Evolutionary conservation across 2,888 invertebrate genomes (phyloP), one percentile per base, ranked within the genome.

Genomic region (Anthophora plumipes): DNA sequence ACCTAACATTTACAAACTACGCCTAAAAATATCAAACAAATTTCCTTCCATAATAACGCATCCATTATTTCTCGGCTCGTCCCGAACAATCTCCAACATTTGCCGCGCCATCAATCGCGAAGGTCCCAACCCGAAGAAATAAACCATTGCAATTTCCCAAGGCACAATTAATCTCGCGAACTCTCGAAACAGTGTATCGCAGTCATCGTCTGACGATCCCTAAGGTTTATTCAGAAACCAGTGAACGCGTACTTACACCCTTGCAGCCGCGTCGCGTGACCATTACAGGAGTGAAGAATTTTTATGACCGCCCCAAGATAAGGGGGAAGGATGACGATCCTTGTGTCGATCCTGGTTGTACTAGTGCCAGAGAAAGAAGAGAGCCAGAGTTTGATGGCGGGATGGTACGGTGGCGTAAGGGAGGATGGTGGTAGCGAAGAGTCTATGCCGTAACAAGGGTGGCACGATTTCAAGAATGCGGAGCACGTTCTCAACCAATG

Each of bases 401-500:
- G 67, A 78, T 74, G n/a, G 85, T 73, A 72, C 54, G 67, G 46
- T 17, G 39, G 52, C 25, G 31, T 63, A 66, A 41, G 70, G 69
- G 66, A 43, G 59, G 72, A 54, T 69, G 83, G 75, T 54, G 76
- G 82, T 46, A 70, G 69, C 55, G 77, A 73, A 79, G 80, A 82
- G 85, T 88, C 88, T 88, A 85, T 88, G 88, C 84, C 85, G 89
- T 90, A 92, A 92, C 92, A 91, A 91, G 91, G 92, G 92, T 92
- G 91, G 91, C 88, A 91, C 89, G 90, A 91, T 93, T 92, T 92
- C 91, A 91, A 91, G 93, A 93, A 93, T 93, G 91, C 93, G 77
- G 90, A 92, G 91, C 93, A 93, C 93, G 93, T 93, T 89, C 91
- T 91, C 92, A 93, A 93, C 92, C 93, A 93, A 93, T 93, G 93